phyloP scores from a whole-genome alignment of 2,888 invertebrate genomes.

The Belgica antarctica region DNA sequence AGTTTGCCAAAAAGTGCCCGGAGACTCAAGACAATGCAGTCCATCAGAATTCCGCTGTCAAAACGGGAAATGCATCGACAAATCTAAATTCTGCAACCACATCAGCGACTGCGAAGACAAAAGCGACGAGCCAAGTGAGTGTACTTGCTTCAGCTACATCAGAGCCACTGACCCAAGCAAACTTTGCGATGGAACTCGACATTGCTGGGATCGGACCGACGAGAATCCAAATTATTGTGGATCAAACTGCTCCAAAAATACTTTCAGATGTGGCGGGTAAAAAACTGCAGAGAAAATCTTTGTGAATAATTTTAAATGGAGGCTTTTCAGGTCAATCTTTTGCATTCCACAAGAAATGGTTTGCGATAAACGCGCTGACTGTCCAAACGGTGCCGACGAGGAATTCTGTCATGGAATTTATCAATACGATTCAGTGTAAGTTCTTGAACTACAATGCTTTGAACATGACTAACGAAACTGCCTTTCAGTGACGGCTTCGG shows the following conservation, averaged over 20 bases:
- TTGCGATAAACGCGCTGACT: constrained; percentile 73
- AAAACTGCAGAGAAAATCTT: constrained; percentile 42
- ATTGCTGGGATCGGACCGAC: constrained; percentile 75
- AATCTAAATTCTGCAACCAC: constrained; percentile 67
- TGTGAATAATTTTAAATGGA: background rate
- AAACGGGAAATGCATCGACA: constrained; percentile 67
- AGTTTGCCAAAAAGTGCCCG: constrained; percentile 40
- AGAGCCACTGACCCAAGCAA: constrained; percentile 65
- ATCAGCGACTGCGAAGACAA: constrained; percentile 68
- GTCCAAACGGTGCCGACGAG: constrained; percentile 71
- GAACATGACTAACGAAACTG: constrained; percentile 9
- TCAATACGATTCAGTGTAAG: constrained; percentile 49
- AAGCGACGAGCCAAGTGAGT: constrained; percentile 67
- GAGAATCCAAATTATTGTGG: constrained; percentile 66
- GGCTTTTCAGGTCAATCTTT: constrained; percentile 53
- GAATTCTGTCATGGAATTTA: constrained; percentile 60
- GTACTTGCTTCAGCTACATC: constrained; percentile 67
- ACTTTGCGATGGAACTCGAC: constrained; percentile 73
- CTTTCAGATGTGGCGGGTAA: constrained; percentile 56
- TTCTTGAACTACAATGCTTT: constrained; percentile 45
- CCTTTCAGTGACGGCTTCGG: constrained; percentile 60
- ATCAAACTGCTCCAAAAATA: constrained; percentile 1
- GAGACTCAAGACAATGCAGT: constrained; percentile 59
- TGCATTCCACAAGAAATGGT: constrained; percentile 73
- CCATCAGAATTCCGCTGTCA: constrained; percentile 65